Percentiles rank a stretch among this genome's conserved stretches.
These are phyloP conservation scores for Sitodiplosis mosellana DNA, from an alignment of 1,140 invertebrate species.

Conservation along the genomic window DNA sequence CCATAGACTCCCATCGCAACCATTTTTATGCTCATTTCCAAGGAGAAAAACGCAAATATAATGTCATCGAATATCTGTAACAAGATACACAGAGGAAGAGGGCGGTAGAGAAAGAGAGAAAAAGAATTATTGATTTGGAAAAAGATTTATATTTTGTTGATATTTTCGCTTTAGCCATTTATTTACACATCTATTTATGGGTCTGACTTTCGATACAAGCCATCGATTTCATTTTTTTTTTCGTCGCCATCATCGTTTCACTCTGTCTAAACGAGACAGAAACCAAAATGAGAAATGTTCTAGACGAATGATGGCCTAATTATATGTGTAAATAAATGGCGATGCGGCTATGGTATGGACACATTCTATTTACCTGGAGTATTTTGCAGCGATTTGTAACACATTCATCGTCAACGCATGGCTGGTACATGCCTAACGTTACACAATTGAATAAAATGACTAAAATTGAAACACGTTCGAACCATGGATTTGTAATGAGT, in stretches of 20 bases:
- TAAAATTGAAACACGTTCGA: slow-evolving; percentile 95
- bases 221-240: background rate
- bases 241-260: background rate
- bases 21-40: slow-evolving; percentile 96
- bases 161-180: background rate
- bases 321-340: background rate
- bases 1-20: slow-evolving; percentile 96
- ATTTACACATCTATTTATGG: background rate
- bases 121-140: background rate
- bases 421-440: slow-evolving; percentile 98
- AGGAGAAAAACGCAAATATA: slow-evolving; percentile 94
- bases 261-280: background rate
- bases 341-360: background rate
- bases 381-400: slow-evolving; percentile 80
- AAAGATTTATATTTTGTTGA: slow-evolving; percentile 8
- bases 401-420: slow-evolving; percentile 91
- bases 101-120: too few species aligned
- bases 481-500: slow-evolving; percentile 97
- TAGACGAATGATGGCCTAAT: background rate
- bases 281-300: too few species aligned
- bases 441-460: slow-evolving; percentile 97
- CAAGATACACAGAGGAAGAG: too few species aligned
- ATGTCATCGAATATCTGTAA: slow-evolving; percentile 91
- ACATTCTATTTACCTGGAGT: slow-evolving; percentile 62
- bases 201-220: background rate